Conservation (phyloP, 2,888 invertebrate species). For the Epinotia brunnichana region DNA sequence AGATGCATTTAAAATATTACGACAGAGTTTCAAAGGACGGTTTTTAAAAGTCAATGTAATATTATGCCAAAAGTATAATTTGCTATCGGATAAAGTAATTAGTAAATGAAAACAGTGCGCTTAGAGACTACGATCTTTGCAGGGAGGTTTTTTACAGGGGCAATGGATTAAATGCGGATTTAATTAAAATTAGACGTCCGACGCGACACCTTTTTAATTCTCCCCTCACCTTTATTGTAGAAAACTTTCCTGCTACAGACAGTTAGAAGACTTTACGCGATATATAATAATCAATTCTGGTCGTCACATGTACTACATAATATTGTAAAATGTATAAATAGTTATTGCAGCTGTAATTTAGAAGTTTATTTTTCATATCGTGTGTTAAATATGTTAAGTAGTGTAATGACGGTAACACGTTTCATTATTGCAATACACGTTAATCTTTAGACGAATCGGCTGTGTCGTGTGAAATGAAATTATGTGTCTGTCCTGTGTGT, state of each 20-base stretch:
- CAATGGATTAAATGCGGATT: conserved; percentile 31
- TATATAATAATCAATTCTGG: conserved; percentile 67
- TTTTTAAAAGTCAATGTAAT: conserved; percentile 63
- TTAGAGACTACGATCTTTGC: conserved; percentile 62
- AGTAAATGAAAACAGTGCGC: conserved; percentile 73
- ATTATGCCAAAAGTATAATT: conserved; percentile 65
- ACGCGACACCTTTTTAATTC: conserved; percentile 23
- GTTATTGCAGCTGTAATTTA: conserved; percentile 83
- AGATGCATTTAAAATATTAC: conserved; percentile 68
- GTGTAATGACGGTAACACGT: conserved; percentile 78
- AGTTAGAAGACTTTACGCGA: conserved; percentile 54
- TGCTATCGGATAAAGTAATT: conserved; percentile 67
- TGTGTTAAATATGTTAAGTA: conserved; percentile 82
- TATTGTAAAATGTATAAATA: conserved; percentile 83
- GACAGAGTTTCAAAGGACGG: conserved; percentile 55
- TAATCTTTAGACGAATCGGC: conserved; percentile 80
- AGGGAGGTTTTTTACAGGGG: conserved; percentile 26
- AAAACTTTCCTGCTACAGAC: conserved; percentile 13
- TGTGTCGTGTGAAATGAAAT: conserved; percentile 80
- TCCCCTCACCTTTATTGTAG: conserved; percentile 9
- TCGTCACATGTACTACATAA: conserved; percentile 69
- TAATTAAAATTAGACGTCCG: conserved; percentile 23
- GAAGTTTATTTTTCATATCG: conserved; percentile 84
- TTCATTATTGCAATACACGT: conserved; percentile 77
- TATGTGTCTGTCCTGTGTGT: conserved; percentile 75